Conservation (phyloP, 2,797 vertebrate species). For the Pipistrellus pygmaeus region DNA sequence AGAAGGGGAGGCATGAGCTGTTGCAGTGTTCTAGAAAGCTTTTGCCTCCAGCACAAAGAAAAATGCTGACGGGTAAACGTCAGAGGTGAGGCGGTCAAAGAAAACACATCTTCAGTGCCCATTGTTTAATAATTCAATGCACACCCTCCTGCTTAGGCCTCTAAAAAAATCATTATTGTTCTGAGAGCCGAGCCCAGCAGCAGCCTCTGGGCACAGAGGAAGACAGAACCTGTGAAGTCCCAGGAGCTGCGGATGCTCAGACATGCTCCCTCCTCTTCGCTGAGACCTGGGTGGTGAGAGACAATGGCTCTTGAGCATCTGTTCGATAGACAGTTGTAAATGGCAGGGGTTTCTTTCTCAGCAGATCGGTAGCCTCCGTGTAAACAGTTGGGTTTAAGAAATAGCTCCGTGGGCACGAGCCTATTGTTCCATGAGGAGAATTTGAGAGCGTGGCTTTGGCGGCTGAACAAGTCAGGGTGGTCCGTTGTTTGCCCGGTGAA, state of each 20-base stretch:
- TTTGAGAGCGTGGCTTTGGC: slow-evolving; percentile 15
- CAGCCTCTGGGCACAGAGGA: slow-evolving; percentile 61
- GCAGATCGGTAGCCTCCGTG: background rate
- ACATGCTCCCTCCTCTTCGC: slow-evolving; percentile 17
- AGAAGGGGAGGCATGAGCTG: background rate
- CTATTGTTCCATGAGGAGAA: slow-evolving; percentile 64
- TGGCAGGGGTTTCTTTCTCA: background rate
- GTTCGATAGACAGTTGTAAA: background rate
- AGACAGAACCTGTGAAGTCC: background rate
- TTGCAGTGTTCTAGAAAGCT: background rate
- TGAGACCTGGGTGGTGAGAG: slow-evolving; percentile 8
- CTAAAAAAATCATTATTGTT: slow-evolving; percentile 68
- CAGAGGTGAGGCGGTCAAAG: slow-evolving; percentile 40
- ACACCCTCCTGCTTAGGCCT: slow-evolving; percentile 61
- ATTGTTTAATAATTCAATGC: slow-evolving; percentile 79
- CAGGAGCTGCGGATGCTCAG: background rate
- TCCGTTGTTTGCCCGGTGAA: background rate
- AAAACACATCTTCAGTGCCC: slow-evolving; percentile 6
- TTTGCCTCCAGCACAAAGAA: background rate
- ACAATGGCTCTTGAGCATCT: slow-evolving; percentile 6
- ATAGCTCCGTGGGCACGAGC: background rate
- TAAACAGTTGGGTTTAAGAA: slow-evolving; percentile 52
- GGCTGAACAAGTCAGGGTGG: background rate
- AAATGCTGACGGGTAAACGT: slow-evolving; percentile 41
- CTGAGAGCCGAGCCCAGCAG: background rate